These are phyloP conservation scores for Acronicta alni DNA, from an alignment of 2,888 invertebrate genomes.

Conservation along the genomic window DNA sequence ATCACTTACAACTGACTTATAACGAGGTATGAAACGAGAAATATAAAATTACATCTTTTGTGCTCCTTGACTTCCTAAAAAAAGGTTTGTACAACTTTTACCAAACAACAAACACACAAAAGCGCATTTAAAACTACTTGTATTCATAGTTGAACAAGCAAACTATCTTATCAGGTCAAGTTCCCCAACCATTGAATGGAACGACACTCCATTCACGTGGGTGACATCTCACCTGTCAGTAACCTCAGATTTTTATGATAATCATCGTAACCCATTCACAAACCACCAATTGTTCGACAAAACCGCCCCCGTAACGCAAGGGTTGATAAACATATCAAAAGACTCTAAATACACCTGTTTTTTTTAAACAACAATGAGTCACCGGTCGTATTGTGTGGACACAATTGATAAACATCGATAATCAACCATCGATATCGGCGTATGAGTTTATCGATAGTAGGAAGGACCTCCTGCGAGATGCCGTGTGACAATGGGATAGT, in stretches of 20 bases:
- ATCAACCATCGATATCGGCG: conserved; percentile 79
- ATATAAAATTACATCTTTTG: conserved; percentile 45
- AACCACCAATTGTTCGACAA: conserved; percentile 79
- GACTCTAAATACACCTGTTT: conserved; percentile 84
- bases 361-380: conserved; percentile 77
- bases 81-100: conserved; percentile 50
- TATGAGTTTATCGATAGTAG: conserved; percentile 70
- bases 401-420: conserved; percentile 85
- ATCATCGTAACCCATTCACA: conserved; percentile 83
- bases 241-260: conserved; percentile 82
- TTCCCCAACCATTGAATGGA: conserved; percentile 68
- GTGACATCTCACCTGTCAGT: conserved; percentile 88
- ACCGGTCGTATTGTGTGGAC: conserved; percentile 74
- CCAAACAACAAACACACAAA: conserved; percentile 60
- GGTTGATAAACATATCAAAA: conserved; percentile 89
- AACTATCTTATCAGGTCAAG: conserved; percentile 80
- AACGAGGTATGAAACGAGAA: conserved; percentile 19
- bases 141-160: conserved; percentile 50
- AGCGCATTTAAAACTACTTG: conserved; percentile 65
- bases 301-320: conserved; percentile 84
- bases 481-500: conserved; percentile 58
- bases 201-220: conserved; percentile 75
- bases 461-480: conserved; percentile 80
- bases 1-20: conserved; percentile 13
- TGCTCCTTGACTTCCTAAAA: conserved; percentile 21